Conservation (phyloP, 1,140 invertebrate genomes). For the Camponotus pennsylvanicus region DNA sequence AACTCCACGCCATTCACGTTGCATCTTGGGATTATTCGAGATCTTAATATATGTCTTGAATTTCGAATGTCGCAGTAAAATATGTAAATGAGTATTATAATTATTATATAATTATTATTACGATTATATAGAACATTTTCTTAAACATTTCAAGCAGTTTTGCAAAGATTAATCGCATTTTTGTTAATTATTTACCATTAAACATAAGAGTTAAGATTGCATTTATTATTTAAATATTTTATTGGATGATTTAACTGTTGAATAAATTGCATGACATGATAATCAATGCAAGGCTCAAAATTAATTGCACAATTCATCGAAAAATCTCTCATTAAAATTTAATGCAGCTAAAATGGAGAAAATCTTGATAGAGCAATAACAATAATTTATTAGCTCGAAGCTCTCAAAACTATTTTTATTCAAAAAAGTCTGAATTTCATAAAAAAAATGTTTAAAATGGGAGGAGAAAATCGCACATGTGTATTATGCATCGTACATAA, state of each 20-base stretch:
- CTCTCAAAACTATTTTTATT: not conserved
- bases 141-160: not conserved
- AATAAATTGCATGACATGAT: not conserved
- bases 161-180: not conserved
- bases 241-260: not conserved
- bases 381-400: conserved; percentile 1
- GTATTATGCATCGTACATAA: not conserved
- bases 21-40: not conserved
- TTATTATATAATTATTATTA: conserved; percentile 17
- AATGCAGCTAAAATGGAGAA: not conserved
- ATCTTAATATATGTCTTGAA: not conserved
- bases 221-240: conserved; percentile 2
- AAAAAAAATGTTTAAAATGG: not conserved
- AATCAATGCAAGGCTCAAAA: not conserved
- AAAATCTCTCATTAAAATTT: not conserved
- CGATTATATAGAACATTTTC: not conserved
- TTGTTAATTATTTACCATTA: not conserved
- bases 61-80: not conserved
- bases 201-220: not conserved
- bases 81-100: conserved; percentile 2
- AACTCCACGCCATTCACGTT: not conserved
- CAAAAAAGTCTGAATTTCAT: not conserved
- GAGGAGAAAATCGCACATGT: not conserved
- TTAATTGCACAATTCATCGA: not conserved
- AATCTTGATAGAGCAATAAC: not conserved